Evolutionary conservation across 2,797 vertebrate genomes (phyloP), one percentile per base, ranked within the genome.

Genomic region (Schizothorax lantsangensis): DNA sequence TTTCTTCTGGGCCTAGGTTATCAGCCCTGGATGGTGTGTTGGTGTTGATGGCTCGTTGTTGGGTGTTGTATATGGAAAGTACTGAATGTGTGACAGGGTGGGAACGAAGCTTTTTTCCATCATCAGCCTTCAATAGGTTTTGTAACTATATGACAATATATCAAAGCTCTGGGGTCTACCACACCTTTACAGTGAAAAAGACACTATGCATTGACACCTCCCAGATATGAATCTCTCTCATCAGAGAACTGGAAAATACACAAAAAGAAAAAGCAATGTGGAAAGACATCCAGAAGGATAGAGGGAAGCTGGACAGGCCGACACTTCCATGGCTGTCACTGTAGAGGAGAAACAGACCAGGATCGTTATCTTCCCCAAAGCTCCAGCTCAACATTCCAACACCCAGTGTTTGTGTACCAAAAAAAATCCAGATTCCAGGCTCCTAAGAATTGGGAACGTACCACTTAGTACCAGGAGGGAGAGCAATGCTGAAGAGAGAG

Each of bases 311-410:
- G 26, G 36, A 59, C 71, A 64, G 38, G 47, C 84, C 19, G 62
- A 74, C 74, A 88, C 87, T 88, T 87, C 43, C 62, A 87, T 49
- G 71, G 47, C 62, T 79, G 89, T 90, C 90, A 89, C 79, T 14
- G n/a, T 17, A 47, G 90, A 92, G 68, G 68, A 90, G 87, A 92
- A 92, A 89, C 91, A 92, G 92, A 88, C 73, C 59, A 86, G 83
- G 86, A 86, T 84, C 84, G 33, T 90, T 90, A 92, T 91, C 91
- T 91, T 49, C 75, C 38, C 87, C 77, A 86, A 85, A 87, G 80
- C 66, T 87, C 64, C 88, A 81, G 89, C 86, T 89, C 82, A 80
- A 85, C 89, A 89, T 90, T 91, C 91, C 89, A 88, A 82, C 88
- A 86, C 84, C 82, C 84, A 47, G 83, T 62, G 62, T 83, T 84